phyloP scores from a whole-genome alignment of 2,888 invertebrate species.

The Silvanus unidentatus region DNA sequence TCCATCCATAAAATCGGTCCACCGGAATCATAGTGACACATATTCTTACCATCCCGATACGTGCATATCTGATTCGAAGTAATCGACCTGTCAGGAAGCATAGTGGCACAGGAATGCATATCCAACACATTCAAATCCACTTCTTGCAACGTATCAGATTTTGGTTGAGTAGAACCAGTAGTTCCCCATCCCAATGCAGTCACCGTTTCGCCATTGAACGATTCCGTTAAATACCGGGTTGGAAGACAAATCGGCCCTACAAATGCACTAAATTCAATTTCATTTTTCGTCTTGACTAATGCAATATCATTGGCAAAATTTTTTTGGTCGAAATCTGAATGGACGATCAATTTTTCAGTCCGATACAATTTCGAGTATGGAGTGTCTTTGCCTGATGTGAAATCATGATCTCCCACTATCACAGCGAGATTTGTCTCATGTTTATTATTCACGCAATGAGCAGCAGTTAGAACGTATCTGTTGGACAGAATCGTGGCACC shows the following conservation, averaged over 20 bases:
- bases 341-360: slow-evolving; percentile 41
- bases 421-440: slow-evolving; percentile 32
- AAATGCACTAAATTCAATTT: slow-evolving; percentile 48
- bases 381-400: slow-evolving; percentile 47
- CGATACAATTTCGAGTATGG: slow-evolving; percentile 43
- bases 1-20: slow-evolving; percentile 47
- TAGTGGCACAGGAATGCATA: slow-evolving; percentile 43
- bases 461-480: slow-evolving; percentile 50
- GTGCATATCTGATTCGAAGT: slow-evolving; percentile 35
- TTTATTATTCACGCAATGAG: slow-evolving; percentile 49
- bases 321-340: too few species aligned
- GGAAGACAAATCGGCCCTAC: slow-evolving; percentile 63
- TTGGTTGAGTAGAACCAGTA: slow-evolving; percentile 47
- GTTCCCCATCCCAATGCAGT: slow-evolving; percentile 59
- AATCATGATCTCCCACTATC: slow-evolving; percentile 53
- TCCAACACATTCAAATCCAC: slow-evolving; percentile 51
- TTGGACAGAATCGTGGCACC: slow-evolving; percentile 51
- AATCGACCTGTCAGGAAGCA: slow-evolving; percentile 19
- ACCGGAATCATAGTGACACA: slow-evolving; percentile 34
- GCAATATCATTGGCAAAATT: slow-evolving; percentile 51
- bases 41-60: slow-evolving; percentile 27
- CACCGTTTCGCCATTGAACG: slow-evolving; percentile 42
- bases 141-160: slow-evolving; percentile 49
- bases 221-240: slow-evolving; percentile 45
- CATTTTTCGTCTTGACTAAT: slow-evolving; percentile 40